These are phyloP conservation scores for Illadopsis cleaveri DNA, from an alignment of 2,113 vertebrate species.

Conservation along the genomic window DNA sequence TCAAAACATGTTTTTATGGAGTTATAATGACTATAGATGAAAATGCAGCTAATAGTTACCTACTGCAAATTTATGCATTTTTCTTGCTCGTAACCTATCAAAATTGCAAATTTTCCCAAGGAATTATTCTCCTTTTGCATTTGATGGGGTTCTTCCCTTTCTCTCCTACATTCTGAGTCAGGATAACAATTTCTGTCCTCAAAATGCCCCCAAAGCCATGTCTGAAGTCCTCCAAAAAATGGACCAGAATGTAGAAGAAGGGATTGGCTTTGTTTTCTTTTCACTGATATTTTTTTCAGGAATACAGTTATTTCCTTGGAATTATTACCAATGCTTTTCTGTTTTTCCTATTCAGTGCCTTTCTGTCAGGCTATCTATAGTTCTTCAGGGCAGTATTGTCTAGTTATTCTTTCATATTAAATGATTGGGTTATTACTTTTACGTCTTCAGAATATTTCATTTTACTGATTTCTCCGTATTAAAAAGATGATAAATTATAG, in stretches of 20 bases:
- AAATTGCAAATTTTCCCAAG: neutral
- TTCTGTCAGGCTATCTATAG: neutral
- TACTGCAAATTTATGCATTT: neutral
- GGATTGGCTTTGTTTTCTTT: neutral
- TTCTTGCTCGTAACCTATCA: neutral
- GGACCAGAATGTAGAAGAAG: rapidly evolving
- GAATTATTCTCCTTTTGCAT: neutral
- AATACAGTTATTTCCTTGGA: neutral
- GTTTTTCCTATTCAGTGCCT: neutral
- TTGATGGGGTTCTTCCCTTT: neutral
- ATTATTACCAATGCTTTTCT: neutral
- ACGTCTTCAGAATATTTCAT: conserved; percentile 50
- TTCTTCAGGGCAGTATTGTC: conserved; percentile 12
- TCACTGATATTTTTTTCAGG: neutral
- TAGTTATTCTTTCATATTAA: conserved; percentile 59
- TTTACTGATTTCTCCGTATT: conserved; percentile 48
- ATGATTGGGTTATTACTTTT: conserved; percentile 63
- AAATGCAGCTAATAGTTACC: neutral
- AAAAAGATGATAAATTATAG: conserved; percentile 52
- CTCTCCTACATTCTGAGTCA: rapidly evolving
- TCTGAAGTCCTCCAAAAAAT: neutral
- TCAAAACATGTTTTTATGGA: neutral
- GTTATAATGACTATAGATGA: neutral
- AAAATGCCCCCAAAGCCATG: neutral
- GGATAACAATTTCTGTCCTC: neutral